Evolutionary conservation across 2,113 vertebrate genomes (phyloP).

Genomic region (Ursus arctos): DNA sequence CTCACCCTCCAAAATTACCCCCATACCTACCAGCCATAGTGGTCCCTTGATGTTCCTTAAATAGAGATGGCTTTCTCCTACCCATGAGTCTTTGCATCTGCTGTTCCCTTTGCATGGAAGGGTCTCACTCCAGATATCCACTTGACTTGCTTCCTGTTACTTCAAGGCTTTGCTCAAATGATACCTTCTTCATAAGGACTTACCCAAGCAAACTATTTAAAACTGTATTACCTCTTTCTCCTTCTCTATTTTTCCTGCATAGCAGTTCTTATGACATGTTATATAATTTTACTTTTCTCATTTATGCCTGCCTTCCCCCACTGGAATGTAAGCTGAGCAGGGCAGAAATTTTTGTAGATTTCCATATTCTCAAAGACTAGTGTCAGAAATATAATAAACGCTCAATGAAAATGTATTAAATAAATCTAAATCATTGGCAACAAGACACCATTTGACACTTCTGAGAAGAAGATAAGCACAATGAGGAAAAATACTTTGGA

Average conservation of each 20-base stretch:
- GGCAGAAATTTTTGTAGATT: background rate
- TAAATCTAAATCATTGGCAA: constrained; percentile 20
- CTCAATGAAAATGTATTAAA: constrained; percentile 37
- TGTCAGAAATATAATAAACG: background rate
- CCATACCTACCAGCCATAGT: background rate
- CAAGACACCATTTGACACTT: background rate
- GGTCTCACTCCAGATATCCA: background rate
- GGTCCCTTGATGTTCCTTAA: background rate
- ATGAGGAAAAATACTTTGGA: constrained; percentile 1
- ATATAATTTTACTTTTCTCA: background rate
- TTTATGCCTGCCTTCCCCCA: background rate
- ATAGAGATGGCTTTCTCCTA: background rate
- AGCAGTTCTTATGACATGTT: background rate
- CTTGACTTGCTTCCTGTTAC: background rate
- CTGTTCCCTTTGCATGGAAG: background rate
- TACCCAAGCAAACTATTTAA: background rate
- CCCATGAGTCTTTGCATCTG: background rate
- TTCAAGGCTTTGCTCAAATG: background rate
- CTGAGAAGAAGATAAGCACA: constrained; percentile 5
- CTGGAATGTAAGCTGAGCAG: background rate
- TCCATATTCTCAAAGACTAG: constrained; percentile 2
- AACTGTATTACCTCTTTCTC: background rate
- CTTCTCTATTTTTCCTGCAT: background rate
- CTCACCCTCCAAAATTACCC: background rate
- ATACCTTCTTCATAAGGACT: background rate